Evolutionary conservation across 2,797 vertebrate genomes (phyloP), one percentile per base, ranked within the genome.

Genomic region (Poecilia picta): DNA sequence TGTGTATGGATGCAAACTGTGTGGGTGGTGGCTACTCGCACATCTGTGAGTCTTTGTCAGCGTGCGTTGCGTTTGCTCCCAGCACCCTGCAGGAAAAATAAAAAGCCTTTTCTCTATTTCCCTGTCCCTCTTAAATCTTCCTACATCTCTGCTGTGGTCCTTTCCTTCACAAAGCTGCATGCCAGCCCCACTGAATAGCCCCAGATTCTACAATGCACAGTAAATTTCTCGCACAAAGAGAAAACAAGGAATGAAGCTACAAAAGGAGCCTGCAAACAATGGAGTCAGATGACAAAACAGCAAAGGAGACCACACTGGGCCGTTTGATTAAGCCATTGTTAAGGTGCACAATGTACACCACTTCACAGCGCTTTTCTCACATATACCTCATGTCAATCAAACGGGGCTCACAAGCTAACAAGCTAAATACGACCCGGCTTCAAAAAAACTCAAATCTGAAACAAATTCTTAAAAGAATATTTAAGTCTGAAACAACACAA

Each of bases 221-320:
- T 96, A 95, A 94, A 95, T 95, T 95, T 96, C 94, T 87, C 87
- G 89, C 93, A 95, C 95, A 95, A 95, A 93, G 94, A 94, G 94
- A 94, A 95, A 94, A 95, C 89, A 94, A 93, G 92, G 91, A 94
- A 89, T 92, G 92, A 94, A 93, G 89, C 91, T 89, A 95, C 94
- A 95, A 95, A 96, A 94, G 93, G 87, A 88, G 87, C 80, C 88
- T 88, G 82, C 91, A 91, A 94, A 96, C 95, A 96, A 96, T 95
- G 90, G 94, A 90, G 90, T 93, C 87, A 75, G 92, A 95, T 95
- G 93, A 95, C 94, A 95, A 95, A 96, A 95, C 93, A 90, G 92
- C 93, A 91, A 94, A 94, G 93, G 94, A 93, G 92, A 94, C 93
- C 94, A 93, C 94, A 95, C 93, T 91, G 92, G 88, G 93, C 85